Evolutionary conservation across 2,797 vertebrate species (phyloP).

Genomic region (Babyrousa celebensis): DNA sequence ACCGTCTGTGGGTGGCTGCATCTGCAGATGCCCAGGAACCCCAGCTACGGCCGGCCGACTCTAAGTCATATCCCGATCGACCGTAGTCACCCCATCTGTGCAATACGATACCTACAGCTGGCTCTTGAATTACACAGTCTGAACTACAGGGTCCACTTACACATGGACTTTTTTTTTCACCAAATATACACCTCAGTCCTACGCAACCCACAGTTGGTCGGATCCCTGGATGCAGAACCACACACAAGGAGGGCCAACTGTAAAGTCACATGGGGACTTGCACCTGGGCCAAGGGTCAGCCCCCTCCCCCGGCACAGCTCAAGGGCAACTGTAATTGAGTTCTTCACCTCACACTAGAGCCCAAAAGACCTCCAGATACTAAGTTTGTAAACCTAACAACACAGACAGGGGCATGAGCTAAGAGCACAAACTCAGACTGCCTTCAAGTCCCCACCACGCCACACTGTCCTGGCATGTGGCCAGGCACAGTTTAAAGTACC

Average conservation of each 20-base stretch:
- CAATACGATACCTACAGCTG: not conserved
- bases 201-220: not conserved
- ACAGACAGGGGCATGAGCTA: not conserved
- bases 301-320: not conserved
- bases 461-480: rapidly evolving
- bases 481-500: not conserved
- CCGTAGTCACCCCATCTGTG: not conserved
- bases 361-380: not conserved
- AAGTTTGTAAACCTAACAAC: not conserved
- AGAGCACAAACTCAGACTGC: not conserved
- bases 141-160: not conserved
- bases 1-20: not conserved
- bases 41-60: not conserved
- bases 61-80: no score
- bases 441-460: not conserved
- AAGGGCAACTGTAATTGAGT: not conserved
- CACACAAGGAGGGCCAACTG: not conserved
- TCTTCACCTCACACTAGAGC: not conserved
- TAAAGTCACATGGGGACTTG: not conserved
- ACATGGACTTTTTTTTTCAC: not conserved
- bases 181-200: not conserved
- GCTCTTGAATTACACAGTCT: not conserved
- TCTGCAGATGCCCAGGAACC: not conserved
- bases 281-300: not conserved
- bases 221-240: not conserved